phyloP scores from a whole-genome alignment of 2,888 invertebrate species.

The Yponomeuta evonymella region DNA sequence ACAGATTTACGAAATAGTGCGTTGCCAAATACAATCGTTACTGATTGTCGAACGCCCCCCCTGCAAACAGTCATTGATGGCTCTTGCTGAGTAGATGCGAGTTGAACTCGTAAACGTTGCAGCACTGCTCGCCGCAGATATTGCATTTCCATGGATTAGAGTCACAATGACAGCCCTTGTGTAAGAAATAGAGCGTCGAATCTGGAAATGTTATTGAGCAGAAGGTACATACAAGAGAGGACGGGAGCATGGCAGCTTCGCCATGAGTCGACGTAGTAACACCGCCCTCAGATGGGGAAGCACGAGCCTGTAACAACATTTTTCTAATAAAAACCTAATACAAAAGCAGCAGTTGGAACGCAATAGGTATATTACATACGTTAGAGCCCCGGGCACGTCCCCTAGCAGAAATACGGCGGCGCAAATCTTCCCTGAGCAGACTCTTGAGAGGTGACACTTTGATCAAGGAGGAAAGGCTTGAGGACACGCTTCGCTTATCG shows the following conservation, averaged over 20 bases:
- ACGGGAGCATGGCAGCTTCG: slow-evolving; percentile 73
- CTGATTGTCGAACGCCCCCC: slow-evolving; percentile 63
- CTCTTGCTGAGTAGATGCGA: slow-evolving; percentile 95
- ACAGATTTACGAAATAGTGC: slow-evolving; percentile 13
- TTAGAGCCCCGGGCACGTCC: slow-evolving; percentile 75
- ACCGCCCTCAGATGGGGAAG: slow-evolving; percentile 72
- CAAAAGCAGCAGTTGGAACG: background rate
- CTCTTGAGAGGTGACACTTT: slow-evolving; percentile 91
- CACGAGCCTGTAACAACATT: slow-evolving; percentile 29
- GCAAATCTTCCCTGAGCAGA: slow-evolving; percentile 87
- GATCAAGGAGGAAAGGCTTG: slow-evolving; percentile 85
- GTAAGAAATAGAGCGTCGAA: slow-evolving; percentile 96
- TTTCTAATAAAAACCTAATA: background rate
- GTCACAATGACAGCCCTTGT: slow-evolving; percentile 98
- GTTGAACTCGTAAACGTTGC: slow-evolving; percentile 97
- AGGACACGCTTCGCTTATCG: slow-evolving; percentile 74
- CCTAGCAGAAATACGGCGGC: slow-evolving; percentile 85
- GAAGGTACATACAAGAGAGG: slow-evolving; percentile 87
- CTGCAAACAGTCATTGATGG: slow-evolving; percentile 83
- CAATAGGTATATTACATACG: slow-evolving; percentile 39
- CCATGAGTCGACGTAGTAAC: slow-evolving; percentile 83
- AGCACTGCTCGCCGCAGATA: slow-evolving; percentile 96
- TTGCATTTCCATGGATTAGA: slow-evolving; percentile 98
- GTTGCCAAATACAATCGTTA: slow-evolving; percentile 28
- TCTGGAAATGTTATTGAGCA: slow-evolving; percentile 97